Evolutionary conservation across 2,888 invertebrate species (phyloP).

Genomic region (Poecilobothrus nobilitatus): DNA sequence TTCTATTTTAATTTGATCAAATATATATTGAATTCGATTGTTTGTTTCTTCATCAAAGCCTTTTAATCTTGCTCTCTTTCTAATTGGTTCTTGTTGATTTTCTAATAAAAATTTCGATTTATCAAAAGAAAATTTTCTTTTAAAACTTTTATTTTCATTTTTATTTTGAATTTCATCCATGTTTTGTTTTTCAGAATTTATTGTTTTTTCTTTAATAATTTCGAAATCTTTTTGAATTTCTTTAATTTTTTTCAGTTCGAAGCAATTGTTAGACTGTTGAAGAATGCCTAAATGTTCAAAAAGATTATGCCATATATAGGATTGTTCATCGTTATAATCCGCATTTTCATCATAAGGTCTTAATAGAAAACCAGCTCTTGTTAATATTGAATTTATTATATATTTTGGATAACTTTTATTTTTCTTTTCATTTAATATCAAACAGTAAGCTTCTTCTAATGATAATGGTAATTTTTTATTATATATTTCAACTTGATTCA

Average conservation of each 20-base stretch:
- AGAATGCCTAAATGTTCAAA: neutral
- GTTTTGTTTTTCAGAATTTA: neutral
- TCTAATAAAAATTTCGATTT: neutral
- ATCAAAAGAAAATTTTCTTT: neutral
- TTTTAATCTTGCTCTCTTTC: neutral
- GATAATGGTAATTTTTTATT: neutral
- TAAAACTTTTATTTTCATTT: neutral
- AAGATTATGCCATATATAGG: neutral
- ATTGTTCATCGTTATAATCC: neutral
- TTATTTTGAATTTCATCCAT: neutral
- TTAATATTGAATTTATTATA: neutral
- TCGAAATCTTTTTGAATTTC: neutral
- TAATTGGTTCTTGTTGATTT: neutral
- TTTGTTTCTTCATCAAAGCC: neutral
- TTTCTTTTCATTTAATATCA: neutral
- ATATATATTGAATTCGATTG: neutral
- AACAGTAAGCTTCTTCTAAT: neutral
- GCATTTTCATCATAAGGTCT: neutral
- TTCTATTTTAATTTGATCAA: neutral
- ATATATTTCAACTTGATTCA: neutral
- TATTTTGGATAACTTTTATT: neutral
- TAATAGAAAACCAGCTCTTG: neutral
- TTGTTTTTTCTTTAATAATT: neutral
- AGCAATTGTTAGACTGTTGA: neutral
- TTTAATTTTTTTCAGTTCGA: neutral